Percentiles rank a stretch among this genome's conserved stretches.
These are phyloP conservation scores for Thalassarche chlororhynchos DNA, from an alignment of 2,113 vertebrate species.

Conservation along the genomic window DNA sequence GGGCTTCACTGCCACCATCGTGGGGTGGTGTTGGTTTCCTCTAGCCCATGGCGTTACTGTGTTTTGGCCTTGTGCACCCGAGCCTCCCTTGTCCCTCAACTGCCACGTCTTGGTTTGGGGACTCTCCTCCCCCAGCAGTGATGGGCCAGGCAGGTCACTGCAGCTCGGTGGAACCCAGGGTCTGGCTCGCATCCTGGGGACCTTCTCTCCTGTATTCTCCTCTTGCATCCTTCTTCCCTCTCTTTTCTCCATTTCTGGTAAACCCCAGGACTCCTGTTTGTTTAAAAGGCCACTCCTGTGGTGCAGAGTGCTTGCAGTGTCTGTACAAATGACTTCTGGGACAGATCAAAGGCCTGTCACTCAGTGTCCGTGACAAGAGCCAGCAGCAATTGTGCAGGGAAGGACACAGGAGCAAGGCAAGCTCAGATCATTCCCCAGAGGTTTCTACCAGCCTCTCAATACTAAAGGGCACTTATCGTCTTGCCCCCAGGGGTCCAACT, in stretches of 20 bases:
- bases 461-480: background rate
- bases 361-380: background rate
- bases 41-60: too few relatives aligned
- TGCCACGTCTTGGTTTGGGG: background rate
- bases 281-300: background rate
- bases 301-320: background rate
- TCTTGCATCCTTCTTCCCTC: background rate
- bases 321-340: background rate
- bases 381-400: background rate
- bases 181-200: background rate
- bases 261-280: background rate
- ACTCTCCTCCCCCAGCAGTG: background rate
- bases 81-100: background rate
- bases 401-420: background rate
- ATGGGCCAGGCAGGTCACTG: background rate
- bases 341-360: background rate
- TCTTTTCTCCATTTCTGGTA: background rate
- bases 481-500: background rate
- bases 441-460: background rate
- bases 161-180: fast-evolving
- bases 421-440: background rate
- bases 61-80: background rate
- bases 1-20: background rate
- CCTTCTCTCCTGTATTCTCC: background rate
- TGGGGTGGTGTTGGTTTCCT: background rate